Base-by-base conservation (phyloP, 2,797 vertebrate species). In the Bovichtus variegatus region DNA sequence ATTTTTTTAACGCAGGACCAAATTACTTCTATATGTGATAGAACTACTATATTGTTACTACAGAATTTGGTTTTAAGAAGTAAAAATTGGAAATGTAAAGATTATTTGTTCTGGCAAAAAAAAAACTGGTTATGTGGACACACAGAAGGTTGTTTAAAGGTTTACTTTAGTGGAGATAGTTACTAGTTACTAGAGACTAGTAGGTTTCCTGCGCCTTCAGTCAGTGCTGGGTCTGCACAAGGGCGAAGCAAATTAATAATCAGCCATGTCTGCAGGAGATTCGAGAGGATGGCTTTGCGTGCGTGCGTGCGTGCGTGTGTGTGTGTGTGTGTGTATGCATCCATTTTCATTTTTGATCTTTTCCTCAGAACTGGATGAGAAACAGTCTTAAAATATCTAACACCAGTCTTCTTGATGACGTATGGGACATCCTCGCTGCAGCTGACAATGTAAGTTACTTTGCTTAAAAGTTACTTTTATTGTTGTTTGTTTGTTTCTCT, bases 311-410 rank as follows among this genome's bases (percentile, higher is more conserved):
- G 2, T 38, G 27, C 23, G 9, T 27, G 11, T 40, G 2, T 46
- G 10, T 5, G 19, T 4, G 23, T n/a, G n/a, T n/a, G n/a, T n/a
- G n/a, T n/a, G 13, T 5, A 10, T 43, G 13, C 9, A 23, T 43
- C 8, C 0, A 7, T 47, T 18, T 71, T 54, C 0, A n/a, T 49
- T 18, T 10, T 40, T 47, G n/a, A 1, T 19, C 5, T n/a, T n/a
- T n/a, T n/a, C n/a, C 16, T 46, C 72, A 99, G 98, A 99, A 99
- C 76, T 99, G 98, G 98, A 98, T 99, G 95, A 96, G 89, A 88
- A 99, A 97, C 93, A 98, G 98, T 85, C 90, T 99, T 59, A 98
- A 89, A 86, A 96, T 99, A 84, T 19, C 83, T 5, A 96, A 93
- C 74, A 75, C 88, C 1, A 51, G 46, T 43, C 59, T 99, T 29